These are phyloP conservation scores for Portunus trituberculatus DNA, from an alignment of 1,140 invertebrate species.

Conservation along the genomic window DNA sequence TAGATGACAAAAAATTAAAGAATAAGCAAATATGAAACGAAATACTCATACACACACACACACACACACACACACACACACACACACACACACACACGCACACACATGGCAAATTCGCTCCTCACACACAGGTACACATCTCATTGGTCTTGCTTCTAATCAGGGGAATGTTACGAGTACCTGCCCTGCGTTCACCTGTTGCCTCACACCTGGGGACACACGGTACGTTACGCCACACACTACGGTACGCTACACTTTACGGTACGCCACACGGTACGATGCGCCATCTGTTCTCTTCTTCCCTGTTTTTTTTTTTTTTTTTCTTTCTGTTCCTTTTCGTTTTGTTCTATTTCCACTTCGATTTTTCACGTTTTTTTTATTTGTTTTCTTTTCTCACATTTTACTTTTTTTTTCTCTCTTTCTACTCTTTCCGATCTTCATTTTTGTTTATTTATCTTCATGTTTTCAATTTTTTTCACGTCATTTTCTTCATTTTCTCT, in stretches of 20 bases:
- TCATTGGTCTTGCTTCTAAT: no score
- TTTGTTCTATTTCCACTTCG: not conserved
- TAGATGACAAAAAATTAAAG: no score
- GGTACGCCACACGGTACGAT: no score
- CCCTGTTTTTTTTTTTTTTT: not conserved
- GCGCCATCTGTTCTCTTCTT: not conserved
- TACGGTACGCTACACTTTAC: no score
- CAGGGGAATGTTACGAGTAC: not conserved
- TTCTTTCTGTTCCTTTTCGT: not conserved
- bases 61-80: not conserved
- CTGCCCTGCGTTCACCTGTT: not conserved
- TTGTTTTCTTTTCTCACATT: not conserved
- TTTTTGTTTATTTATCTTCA: no score
- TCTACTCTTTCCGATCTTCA: no score
- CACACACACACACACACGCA: constrained; percentile 18
- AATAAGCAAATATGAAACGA: not conserved
- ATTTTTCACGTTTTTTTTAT: not conserved
- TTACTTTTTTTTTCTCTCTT: not conserved
- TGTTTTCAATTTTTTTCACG: no score
- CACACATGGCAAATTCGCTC: not conserved
- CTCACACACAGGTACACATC: no score
- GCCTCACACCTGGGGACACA: not conserved
- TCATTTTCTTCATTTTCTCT: not conserved
- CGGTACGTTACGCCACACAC: not conserved
- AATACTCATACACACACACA: not conserved